Evolutionary conservation across 1,140 invertebrate genomes (phyloP).

Genomic region (Aphis craccivora): DNA sequence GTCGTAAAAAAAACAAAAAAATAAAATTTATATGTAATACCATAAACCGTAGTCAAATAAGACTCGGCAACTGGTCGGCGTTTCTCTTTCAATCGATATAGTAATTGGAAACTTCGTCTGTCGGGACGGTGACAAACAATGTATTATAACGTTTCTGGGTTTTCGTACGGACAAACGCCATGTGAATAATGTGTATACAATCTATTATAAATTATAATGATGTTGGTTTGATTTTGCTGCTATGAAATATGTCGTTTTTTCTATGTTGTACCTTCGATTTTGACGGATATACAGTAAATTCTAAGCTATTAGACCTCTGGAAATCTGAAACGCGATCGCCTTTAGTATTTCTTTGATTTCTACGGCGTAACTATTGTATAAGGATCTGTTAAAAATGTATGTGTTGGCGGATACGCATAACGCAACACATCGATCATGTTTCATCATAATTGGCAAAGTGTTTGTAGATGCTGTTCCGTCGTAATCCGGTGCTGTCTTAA

Average conservation of each 20-base stretch:
- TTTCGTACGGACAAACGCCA: not conserved
- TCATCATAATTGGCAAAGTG: not conserved
- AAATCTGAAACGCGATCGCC: not conserved
- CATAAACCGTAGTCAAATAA: not conserved
- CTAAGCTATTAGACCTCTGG: not conserved
- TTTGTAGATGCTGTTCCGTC: not conserved
- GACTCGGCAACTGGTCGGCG: not conserved
- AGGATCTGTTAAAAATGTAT: not conserved
- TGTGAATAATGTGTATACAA: not conserved
- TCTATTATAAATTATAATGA: slow-evolving; percentile 1
- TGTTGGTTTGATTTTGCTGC: not conserved
- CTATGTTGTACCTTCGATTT: not conserved
- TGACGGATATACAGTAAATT: not conserved
- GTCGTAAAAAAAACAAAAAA: not conserved
- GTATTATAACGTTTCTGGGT: not conserved
- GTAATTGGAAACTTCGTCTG: not conserved
- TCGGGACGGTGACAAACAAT: not conserved
- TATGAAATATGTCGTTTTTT: not conserved
- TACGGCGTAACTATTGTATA: not conserved
- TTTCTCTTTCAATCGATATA: not conserved
- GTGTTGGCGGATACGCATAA: not conserved
- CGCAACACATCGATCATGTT: not conserved
- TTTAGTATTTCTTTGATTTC: not conserved
- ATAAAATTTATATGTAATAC: not conserved
- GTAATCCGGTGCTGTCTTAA: not conserved